Conservation (phyloP, 2,113 vertebrate genomes). For the Sciurus niger region DNA sequence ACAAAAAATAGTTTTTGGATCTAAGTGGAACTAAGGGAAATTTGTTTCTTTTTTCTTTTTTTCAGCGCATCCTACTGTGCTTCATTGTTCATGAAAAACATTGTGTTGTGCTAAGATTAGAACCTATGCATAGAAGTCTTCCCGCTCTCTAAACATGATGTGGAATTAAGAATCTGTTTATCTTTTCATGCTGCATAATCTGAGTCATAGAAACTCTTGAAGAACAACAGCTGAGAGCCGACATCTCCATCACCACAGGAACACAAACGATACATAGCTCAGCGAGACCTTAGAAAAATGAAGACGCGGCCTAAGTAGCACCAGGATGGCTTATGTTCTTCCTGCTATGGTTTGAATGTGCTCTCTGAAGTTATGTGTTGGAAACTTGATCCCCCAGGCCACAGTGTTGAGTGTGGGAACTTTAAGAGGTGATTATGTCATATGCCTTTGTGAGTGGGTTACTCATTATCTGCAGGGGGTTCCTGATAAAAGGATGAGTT, state of each 20-base stretch:
- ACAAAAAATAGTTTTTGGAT: background rate
- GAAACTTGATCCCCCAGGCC: background rate
- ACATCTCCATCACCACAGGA: background rate
- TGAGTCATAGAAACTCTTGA: background rate
- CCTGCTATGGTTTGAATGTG: background rate
- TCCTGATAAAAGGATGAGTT: background rate
- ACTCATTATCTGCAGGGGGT: background rate
- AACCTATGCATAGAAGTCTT: background rate
- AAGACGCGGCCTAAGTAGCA: background rate
- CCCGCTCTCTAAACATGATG: background rate
- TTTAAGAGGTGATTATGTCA: background rate
- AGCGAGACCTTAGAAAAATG: background rate
- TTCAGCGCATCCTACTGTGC: background rate
- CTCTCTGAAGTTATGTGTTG: background rate
- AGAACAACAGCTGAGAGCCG: background rate
- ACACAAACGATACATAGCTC: background rate
- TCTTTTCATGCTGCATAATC: background rate
- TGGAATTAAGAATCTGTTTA: background rate
- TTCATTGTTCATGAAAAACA: conserved; percentile 25
- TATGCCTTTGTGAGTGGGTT: too few relatives aligned
- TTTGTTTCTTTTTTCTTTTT: background rate
- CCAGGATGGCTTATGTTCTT: background rate
- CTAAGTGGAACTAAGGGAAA: background rate
- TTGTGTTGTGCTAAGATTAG: background rate
- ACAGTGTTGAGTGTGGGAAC: background rate